Evolutionary conservation across 2,888 invertebrate genomes (phyloP).

Genomic region (Tipula vernalis): DNA sequence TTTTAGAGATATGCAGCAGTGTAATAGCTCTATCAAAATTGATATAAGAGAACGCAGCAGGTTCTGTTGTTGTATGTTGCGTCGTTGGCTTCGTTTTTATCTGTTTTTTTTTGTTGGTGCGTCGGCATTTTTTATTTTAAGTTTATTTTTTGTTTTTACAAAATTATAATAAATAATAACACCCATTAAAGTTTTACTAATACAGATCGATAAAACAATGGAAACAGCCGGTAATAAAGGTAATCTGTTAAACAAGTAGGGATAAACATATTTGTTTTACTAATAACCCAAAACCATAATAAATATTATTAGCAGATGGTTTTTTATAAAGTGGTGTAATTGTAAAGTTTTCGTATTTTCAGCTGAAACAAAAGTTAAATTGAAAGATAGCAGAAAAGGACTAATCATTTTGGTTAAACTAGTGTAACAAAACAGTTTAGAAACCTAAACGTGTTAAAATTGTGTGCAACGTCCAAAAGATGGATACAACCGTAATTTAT

Average conservation of each 20-base stretch:
- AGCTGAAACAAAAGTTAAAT: neutral
- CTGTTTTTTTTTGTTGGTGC: neutral
- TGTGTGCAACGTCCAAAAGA: neutral
- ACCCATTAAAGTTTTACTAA: neutral
- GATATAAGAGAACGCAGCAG: neutral
- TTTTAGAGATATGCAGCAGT: neutral
- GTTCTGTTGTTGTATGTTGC: neutral
- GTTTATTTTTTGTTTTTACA: neutral
- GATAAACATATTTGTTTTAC: neutral
- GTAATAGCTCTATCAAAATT: neutral
- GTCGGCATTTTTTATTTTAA: neutral
- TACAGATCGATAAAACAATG: neutral
- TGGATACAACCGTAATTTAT: neutral
- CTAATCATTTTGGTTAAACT: neutral
- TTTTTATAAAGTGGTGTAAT: neutral
- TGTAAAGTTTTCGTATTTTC: neutral
- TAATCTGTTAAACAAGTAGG: neutral
- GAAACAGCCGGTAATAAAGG: neutral
- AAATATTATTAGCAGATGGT: neutral
- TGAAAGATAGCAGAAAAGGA: neutral
- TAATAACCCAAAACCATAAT: neutral
- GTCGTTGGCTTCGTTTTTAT: neutral
- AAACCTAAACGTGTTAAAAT: neutral
- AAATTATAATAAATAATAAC: neutral
- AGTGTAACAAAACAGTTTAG: neutral